Base-by-base conservation (phyloP, 1,140 invertebrate species). In the Spodoptera litura region DNA sequence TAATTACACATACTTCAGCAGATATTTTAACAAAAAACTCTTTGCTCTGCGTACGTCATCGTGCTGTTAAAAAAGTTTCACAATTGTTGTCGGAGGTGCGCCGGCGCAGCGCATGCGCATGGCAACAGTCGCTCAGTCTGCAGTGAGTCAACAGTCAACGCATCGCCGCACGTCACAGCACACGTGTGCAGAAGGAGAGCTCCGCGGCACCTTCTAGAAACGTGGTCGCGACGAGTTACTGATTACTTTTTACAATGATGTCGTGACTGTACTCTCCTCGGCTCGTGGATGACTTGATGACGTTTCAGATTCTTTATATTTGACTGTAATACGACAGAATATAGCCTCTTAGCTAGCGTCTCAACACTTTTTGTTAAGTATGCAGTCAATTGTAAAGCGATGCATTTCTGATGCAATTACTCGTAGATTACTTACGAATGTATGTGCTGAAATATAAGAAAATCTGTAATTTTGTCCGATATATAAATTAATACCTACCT, bases 1-100 rank as follows among this genome's bases (percentile, higher is more conserved):
- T 64, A 64, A 64, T 64, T 64, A 64, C 61, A 20, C 61, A 64
- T 64, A 49, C 38, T 64, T 64, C 61, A 64, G 61, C 38, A 25
- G 61, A 8, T 64, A 64, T 64, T 64, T 64, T 25, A 62, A 44
- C 31, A 64, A 64, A 64, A 62, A 66, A 66, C 38, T 44, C 5
- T 44, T 6, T 44, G 6, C n/a, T n/a, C 13, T 5, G 12, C 13
- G n/a, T 66, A 66, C 62, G 62, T 66, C 62, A 66, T 66, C 38
- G 25, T 35, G 3, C 15, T 11, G 38, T 49, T 49, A 11, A 66
- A 49, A 66, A 49, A 66, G 62, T 66, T 66, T 66, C 62, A 66
- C 62, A 66, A 66, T 64, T 15, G 38, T 64, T 49, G 9, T 9
- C 13, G 62, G 62, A 66, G 62, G 62, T 66, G 62, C 62, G 62